Evolutionary conservation across 2,888 invertebrate genomes (phyloP), one percentile per base, ranked within the genome.

Genomic region (Caradrina kadenii): DNA sequence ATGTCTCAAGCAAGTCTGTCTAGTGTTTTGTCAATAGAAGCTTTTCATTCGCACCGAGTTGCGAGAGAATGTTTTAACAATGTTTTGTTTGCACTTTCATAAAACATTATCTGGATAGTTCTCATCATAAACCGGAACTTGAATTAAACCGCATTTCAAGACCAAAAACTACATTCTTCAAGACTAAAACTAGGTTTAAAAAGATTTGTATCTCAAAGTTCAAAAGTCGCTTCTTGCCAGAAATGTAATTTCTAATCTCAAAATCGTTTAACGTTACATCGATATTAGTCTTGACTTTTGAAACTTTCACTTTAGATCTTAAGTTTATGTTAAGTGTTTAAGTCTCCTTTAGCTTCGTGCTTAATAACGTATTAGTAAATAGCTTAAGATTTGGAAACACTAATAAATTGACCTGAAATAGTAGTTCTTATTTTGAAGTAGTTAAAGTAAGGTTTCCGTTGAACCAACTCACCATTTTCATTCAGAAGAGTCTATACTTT

Each of bases 301-400:
- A 62, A 72, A 79, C 83, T 82, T 82, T 82, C 82, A 72, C 83
- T 73, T 59, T 50, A 59, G 22, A 65, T 68, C 78, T 63, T 56
- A 69, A 66, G 72, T 78, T 78, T 69, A 69, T 45, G 62, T 64
- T 56, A 53, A 73, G 58, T 58, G 26, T 56, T 69, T 77, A 69
- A 65, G 71, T 70, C 74, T 67, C 21, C 54, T 73, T 64, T 15
- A 35, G 22, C 31, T 8, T 17, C 58, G 52, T 55, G 70, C 26
- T 59, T 80, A 69, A 66, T 55, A 69, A 17, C 6, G 17, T 45
- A 17, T 15, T 45, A 11, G 45, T 45, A 45, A 11, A 17, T 82
- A 64, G 63, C 58, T 50, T 17, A 58, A 59, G 70, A 70, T 53
- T 73, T 26, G 62, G 70, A 19, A 59, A 49, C 61, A 49, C 63